Conservation (phyloP, 2,888 invertebrate genomes). For the Meta bourneti region DNA sequence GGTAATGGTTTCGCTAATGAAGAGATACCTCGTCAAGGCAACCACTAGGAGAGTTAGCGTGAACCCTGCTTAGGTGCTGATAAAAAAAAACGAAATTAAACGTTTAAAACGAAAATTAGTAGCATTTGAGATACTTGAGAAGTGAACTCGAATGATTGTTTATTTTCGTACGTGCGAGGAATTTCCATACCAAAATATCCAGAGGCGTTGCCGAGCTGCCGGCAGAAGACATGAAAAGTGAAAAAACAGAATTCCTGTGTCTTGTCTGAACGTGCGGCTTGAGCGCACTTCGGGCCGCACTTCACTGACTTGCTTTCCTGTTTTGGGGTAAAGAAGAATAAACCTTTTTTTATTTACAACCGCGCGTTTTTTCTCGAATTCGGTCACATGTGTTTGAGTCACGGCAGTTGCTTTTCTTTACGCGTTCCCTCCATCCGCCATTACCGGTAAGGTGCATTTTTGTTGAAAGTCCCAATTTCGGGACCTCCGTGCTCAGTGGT, state of each 20-base stretch:
- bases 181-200: slow-evolving; percentile 55
- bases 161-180: neutral
- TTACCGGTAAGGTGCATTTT: neutral
- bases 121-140: neutral
- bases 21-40: no score
- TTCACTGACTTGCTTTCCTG: slow-evolving; percentile 59
- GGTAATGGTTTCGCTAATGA: no score
- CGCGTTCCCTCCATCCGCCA: neutral
- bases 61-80: no score
- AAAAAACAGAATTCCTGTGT: slow-evolving; percentile 6
- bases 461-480: no score
- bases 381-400: slow-evolving; percentile 42
- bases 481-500: no score
- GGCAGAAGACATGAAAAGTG: slow-evolving; percentile 37
- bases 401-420: slow-evolving; percentile 33
- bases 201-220: slow-evolving; percentile 42
- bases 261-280: slow-evolving; percentile 50
- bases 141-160: neutral
- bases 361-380: slow-evolving; percentile 47
- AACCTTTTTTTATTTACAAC: slow-evolving; percentile 31
- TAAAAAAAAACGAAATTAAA: no score
- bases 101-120: no score
- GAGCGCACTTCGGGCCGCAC: slow-evolving; percentile 45
- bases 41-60: no score
- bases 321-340: slow-evolving; percentile 22